Evolutionary conservation across 2,888 invertebrate species (phyloP), one percentile per base, ranked within the genome.

Genomic region (Leucophora obtusa): DNA sequence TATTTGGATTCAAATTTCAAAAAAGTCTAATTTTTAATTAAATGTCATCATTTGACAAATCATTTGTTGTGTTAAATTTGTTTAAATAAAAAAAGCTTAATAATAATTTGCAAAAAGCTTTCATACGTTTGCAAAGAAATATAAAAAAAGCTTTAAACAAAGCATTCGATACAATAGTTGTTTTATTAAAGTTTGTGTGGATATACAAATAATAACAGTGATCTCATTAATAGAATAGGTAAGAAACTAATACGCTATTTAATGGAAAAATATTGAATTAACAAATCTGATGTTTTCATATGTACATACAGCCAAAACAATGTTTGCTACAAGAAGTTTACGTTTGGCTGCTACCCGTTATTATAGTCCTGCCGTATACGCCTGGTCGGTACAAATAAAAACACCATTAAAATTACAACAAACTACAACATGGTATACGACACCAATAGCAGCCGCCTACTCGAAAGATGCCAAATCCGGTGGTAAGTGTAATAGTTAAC

Each of bases 201-300:
- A 50, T 51, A 63, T 38, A 65, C 15, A 21, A 56, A 6, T 2
- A 66, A 60, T 24, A 71, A 21, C 21, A 28, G 79, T 80, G 75
- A 80, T 80, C 79, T 80, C 75, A 75, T 80, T 66, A n/a, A n/a
- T 24, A 35, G 11, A 7, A 33, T 54, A 79, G 60, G 79, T 71
- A 71, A 79, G 75, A 58, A 47, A 59, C 43, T 53, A 21, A 59
- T 17, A 73, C 18, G 8, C 1, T n/a, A n/a, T 47, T 47, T 9
- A 59, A 28, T 28, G 28, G 1, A 28, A 6, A 28, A 28, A 28
- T 28, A 28, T 28, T 47, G 9, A n/a, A 47, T 6, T n/a, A 56
- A 21, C 28, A 38, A 38, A 38, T 38, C 6, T 28, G 7, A 28
- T 38, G 38, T 38, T 38, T 38, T 38, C 14, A 1, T 38, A 11